Percentiles rank a stretch among this genome's conserved stretches.
phyloP scores from a whole-genome alignment of 1,140 invertebrate species.

The Hormaphis cornu region DNA sequence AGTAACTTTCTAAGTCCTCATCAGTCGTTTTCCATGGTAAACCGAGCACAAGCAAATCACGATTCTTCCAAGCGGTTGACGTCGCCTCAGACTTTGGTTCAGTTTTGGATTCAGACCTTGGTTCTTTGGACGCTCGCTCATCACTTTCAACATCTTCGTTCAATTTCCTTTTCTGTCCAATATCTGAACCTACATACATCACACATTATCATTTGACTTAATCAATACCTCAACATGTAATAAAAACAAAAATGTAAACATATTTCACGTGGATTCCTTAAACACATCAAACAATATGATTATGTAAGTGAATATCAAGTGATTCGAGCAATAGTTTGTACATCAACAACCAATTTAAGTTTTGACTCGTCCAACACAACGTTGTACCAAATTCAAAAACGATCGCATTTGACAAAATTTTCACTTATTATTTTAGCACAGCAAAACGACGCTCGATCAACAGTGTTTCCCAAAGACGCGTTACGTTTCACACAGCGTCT shows the following conservation, averaged over 20 bases:
- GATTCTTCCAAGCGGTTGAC: slow-evolving; percentile 49
- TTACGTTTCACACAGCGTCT: too few relatives aligned
- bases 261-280: slow-evolving; percentile 12
- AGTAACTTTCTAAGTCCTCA: slow-evolving; percentile 62
- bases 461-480: too few relatives aligned
- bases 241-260: slow-evolving; percentile 9
- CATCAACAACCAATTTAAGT: background rate
- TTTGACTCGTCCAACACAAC: background rate
- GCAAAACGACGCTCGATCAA: too few relatives aligned
- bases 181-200: slow-evolving; percentile 29
- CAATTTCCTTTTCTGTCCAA: slow-evolving; percentile 27
- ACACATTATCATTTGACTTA: slow-evolving; percentile 19
- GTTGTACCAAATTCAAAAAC: too few relatives aligned
- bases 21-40: slow-evolving; percentile 70
- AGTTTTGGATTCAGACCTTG: slow-evolving; percentile 14
- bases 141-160: slow-evolving; percentile 31
- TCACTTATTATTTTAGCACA: too few relatives aligned
- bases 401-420: too few relatives aligned
- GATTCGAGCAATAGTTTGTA: background rate
- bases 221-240: slow-evolving; percentile 23
- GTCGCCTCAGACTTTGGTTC: slow-evolving; percentile 29
- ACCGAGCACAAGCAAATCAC: slow-evolving; percentile 75
- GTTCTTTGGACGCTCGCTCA: slow-evolving; percentile 29
- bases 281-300: slow-evolving; percentile 2
- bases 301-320: background rate